These are phyloP conservation scores for Phymatocera aterrima DNA, from an alignment of 2,888 invertebrate genomes.

Conservation along the genomic window DNA sequence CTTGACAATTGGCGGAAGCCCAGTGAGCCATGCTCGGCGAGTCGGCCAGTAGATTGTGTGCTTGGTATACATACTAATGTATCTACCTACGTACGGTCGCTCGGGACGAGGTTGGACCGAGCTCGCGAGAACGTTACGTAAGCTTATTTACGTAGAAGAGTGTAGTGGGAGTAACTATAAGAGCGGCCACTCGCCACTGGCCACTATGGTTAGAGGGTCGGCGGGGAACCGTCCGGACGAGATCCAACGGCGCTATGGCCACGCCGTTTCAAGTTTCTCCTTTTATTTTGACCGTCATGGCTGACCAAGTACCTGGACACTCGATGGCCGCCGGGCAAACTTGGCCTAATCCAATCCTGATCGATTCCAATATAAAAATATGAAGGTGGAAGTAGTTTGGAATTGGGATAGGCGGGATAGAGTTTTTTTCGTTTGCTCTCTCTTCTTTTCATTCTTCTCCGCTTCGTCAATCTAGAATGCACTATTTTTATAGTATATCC, in stretches of 20 bases:
- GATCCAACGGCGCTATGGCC: conserved; percentile 39
- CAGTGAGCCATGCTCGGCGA: background rate
- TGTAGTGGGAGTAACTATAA: conserved; percentile 34
- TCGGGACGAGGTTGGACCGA: conserved; percentile 29
- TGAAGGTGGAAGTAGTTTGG: background rate
- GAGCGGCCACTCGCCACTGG: conserved; percentile 20
- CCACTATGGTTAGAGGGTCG: conserved; percentile 20
- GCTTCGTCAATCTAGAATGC: background rate
- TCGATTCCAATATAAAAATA: background rate
- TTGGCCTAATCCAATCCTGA: conserved; percentile 34
- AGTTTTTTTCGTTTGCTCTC: no score
- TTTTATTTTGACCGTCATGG: conserved; percentile 44
- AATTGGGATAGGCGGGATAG: conserved; percentile 4
- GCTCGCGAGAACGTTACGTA: conserved; percentile 31
- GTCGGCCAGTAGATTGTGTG: background rate
- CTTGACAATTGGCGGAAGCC: background rate
- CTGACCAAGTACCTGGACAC: conserved; percentile 32
- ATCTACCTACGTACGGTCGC: conserved; percentile 8
- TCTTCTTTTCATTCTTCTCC: no score
- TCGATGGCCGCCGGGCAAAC: conserved; percentile 36
- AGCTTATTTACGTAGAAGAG: conserved; percentile 26
- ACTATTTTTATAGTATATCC: background rate
- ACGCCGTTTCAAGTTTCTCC: conserved; percentile 39
- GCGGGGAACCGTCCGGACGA: conserved; percentile 33
- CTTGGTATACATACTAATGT: background rate